Percentiles rank a stretch among this genome's conserved stretches.
Conservation (phyloP, 2,797 vertebrate genomes). For the Jordanella pulchra region DNA sequence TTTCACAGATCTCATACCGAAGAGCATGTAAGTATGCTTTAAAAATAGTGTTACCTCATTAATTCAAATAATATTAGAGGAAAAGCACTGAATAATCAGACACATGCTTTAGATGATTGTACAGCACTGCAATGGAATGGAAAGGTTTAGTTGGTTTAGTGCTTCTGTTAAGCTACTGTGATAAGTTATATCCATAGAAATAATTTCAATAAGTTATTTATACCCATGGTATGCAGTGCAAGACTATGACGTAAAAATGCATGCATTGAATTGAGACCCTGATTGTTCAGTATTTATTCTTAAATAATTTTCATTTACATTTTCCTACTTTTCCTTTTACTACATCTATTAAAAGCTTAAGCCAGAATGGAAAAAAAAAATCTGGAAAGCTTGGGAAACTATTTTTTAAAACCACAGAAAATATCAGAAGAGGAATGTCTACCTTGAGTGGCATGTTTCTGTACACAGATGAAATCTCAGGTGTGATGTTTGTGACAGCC, state of each 20-base stretch:
- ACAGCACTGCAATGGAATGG: not conserved
- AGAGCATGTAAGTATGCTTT: no score
- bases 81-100: not conserved
- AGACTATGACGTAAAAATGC: not conserved
- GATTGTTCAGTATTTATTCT: not conserved
- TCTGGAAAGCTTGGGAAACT: not conserved
- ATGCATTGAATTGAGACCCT: not conserved
- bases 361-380: not conserved
- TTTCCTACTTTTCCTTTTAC: not conserved
- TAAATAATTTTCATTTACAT: not conserved
- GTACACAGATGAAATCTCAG: not conserved
- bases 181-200: no score
- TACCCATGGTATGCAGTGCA: not conserved
- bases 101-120: not conserved
- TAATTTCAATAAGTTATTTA: not conserved
- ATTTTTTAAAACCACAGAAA: not conserved
- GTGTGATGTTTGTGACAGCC: slow-evolving; percentile 13
- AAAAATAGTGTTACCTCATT: no score
- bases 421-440: not conserved
- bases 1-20: no score
- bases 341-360: not conserved
- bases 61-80: no score
- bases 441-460: not conserved
- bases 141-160: not conserved
- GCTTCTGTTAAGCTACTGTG: no score